A percentile compares a stretch with the other conserved stretches of the same genome.
phyloP scores from a whole-genome alignment of 2,797 vertebrate genomes.

The Schizopygopsis pylzovi region DNA sequence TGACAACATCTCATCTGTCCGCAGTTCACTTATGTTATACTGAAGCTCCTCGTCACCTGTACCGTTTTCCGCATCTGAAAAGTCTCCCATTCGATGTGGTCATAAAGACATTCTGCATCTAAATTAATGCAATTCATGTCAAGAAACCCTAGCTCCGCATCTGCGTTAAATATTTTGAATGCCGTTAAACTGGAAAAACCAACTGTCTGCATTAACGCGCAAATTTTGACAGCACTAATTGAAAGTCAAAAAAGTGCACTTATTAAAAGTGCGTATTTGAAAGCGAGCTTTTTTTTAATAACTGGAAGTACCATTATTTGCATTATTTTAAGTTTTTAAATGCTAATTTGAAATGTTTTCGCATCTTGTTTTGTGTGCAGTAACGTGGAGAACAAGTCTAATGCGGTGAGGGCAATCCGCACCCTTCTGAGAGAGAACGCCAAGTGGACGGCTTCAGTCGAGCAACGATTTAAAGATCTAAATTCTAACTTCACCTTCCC shows the following conservation, averaged over 20 bases:
- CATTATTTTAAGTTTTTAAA: not conserved
- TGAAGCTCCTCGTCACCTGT: not conserved
- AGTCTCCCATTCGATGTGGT: not conserved
- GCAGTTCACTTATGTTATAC: not conserved
- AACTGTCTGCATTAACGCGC: not conserved
- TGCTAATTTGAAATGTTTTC: not conserved
- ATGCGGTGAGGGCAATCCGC: conserved; percentile 85
- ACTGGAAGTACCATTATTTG: not conserved
- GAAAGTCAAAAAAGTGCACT: not conserved
- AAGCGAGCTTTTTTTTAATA: not conserved
- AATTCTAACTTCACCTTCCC: conserved; percentile 73
- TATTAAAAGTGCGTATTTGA: not conserved
- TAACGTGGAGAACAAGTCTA: conserved; percentile 85
- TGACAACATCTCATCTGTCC: not conserved
- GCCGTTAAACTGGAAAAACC: not conserved
- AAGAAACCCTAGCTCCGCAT: not conserved
- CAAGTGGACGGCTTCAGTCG: conserved; percentile 74
- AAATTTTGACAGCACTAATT: not conserved
- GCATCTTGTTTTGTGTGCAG: conserved; percentile 68
- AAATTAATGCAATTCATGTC: not conserved
- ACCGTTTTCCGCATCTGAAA: not conserved
- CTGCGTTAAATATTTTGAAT: not conserved
- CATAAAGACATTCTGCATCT: not conserved
- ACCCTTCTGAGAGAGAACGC: conserved; percentile 85
- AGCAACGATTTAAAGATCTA: conserved; percentile 73